Percentiles rank a stretch among this genome's conserved stretches.
These are phyloP conservation scores for Sphaerophoria taeniata DNA, from an alignment of 2,888 invertebrate species.

Conservation along the genomic window DNA sequence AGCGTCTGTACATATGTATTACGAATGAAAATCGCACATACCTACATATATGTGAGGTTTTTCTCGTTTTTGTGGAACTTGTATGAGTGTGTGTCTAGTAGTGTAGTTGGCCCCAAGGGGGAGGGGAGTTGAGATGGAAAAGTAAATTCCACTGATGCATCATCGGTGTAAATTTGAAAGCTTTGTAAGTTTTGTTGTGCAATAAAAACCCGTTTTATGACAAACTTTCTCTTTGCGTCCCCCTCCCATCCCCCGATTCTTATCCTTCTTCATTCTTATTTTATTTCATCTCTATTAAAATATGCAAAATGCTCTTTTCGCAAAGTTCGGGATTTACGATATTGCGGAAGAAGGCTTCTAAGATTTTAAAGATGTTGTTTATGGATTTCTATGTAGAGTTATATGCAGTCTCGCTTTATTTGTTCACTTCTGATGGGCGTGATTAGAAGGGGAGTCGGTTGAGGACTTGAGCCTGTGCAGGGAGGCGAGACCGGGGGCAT, in stretches of 20 bases:
- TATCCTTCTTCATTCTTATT: background rate
- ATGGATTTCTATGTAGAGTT: slow-evolving; percentile 3
- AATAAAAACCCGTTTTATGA: slow-evolving; percentile 66
- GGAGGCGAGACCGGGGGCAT: too few relatives aligned
- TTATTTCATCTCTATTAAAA: slow-evolving; percentile 44
- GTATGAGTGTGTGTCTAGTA: too few relatives aligned
- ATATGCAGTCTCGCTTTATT: background rate
- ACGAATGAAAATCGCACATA: too few relatives aligned
- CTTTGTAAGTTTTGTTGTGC: slow-evolving; percentile 66
- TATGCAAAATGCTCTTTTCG: slow-evolving; percentile 62
- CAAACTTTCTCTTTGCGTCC: slow-evolving; percentile 5
- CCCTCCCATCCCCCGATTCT: background rate
- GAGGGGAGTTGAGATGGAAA: slow-evolving; percentile 8
- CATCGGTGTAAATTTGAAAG: slow-evolving; percentile 62
- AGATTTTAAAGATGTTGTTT: slow-evolving; percentile 57
- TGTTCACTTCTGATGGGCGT: background rate
- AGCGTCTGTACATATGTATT: too few relatives aligned
- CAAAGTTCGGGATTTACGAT: slow-evolving; percentile 68
- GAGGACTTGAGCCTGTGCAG: too few relatives aligned
- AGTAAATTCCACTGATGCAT: slow-evolving; percentile 57
- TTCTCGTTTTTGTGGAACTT: too few relatives aligned
- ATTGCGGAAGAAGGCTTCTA: slow-evolving; percentile 63
- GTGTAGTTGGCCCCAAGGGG: background rate
- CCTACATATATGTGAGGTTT: too few relatives aligned
- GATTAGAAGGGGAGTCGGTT: background rate